phyloP scores from a whole-genome alignment of 1,140 invertebrate species.

The Saccostrea cuccullata region DNA sequence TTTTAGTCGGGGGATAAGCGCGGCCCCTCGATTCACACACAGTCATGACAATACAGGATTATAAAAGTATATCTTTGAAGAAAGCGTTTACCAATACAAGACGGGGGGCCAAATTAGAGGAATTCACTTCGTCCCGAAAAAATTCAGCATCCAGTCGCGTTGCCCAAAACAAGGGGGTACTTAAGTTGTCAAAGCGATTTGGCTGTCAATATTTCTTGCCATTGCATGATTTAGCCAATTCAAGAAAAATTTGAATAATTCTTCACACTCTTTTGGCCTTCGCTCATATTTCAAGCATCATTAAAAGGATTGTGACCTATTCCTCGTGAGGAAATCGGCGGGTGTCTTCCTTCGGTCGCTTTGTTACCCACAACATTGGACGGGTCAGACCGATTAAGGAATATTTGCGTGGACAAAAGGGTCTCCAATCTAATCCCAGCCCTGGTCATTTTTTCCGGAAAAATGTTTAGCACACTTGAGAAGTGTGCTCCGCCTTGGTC shows the following conservation, averaged over 20 bases:
- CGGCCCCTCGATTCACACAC: neutral
- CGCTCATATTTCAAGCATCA: constrained; percentile 35
- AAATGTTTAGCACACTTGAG: neutral
- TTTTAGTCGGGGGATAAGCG: neutral
- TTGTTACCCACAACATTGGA: constrained; percentile 13
- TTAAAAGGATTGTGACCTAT: constrained; percentile 28
- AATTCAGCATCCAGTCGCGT: constrained; percentile 29
- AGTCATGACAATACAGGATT: neutral
- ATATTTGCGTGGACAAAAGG: neutral
- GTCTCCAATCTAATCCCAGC: neutral
- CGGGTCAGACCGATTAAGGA: constrained; percentile 19
- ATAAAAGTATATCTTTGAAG: neutral
- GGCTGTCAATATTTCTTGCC: constrained; percentile 29
- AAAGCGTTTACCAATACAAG: neutral
- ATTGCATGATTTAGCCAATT: constrained; percentile 31
- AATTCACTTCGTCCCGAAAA: constrained; percentile 13
- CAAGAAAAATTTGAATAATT: constrained; percentile 33
- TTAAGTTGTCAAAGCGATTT: constrained; percentile 36
- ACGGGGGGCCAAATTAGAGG: constrained; percentile 25
- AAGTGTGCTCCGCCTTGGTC: neutral
- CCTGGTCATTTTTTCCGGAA: constrained; percentile 20
- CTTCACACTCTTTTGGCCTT: constrained; percentile 15
- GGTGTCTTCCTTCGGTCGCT: constrained; percentile 14
- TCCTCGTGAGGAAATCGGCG: neutral
- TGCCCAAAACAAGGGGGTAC: constrained; percentile 32